Base-by-base conservation (phyloP, 2,888 invertebrate species). In the Megaustenia siamemsis region DNA sequence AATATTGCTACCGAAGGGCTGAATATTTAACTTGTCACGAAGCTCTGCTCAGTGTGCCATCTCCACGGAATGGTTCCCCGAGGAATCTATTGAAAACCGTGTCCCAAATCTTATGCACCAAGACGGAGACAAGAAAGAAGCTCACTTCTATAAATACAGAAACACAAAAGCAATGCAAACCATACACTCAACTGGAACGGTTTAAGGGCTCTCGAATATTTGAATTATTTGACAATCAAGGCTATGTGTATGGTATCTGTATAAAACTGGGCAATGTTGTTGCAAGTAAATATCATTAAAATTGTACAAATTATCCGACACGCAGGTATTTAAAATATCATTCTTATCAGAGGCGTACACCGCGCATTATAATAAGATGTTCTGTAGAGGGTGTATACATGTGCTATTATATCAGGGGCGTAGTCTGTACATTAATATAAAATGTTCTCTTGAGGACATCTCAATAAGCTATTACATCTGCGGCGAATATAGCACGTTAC, bases 91-190 rank as follows among this genome's bases (percentile, higher is more conserved):
- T 28, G 32, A 63, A 63, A 63, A 60, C 0, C 5, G 6, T 63
- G 32, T 12, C 63, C 63, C 28, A 60, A n/a, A 60, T 60, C 6
- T 60, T 60, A 6, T 60, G 60, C n/a, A 60, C 60, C 60, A 63
- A 63, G 15, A 63, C 2, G 63, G 15, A 32, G 63, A 60, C 21
- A 63, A 63, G 32, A 21, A 32, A 63, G 18, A 63, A 2, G 60
- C 28, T 63, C 63, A 28, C 32, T 63, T 32, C 63, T 63, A 63
- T 63, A 63, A 63, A 63, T 63, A 63, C 28, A 63, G 63, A 63
- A 10, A 15, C 15, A 63, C 15, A 63, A 63, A 63, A 63, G 63
- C 63, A 63, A 63, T 32, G 63, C 28, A 18, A 63, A 63, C 32
- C 32, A 32, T 32, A 63, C 63, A 32, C 63, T 63, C 63, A 63